Evolutionary conservation across 2,888 invertebrate species (phyloP).

Genomic region (Drosophila cognata): DNA sequence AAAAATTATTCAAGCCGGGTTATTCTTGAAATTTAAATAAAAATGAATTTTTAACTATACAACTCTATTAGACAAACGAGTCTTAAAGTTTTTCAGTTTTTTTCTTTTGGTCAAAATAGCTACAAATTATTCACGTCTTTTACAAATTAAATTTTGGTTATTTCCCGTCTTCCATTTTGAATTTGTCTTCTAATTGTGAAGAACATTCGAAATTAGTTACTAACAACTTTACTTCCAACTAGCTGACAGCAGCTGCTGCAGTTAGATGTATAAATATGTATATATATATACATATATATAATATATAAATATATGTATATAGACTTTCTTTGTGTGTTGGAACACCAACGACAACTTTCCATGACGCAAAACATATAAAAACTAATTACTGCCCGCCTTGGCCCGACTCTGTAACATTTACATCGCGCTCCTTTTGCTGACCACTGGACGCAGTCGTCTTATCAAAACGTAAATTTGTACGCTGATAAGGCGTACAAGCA

Average conservation of each 20-base stretch:
- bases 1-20: background rate
- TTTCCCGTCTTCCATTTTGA: background rate
- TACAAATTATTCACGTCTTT: background rate
- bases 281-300: background rate
- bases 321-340: constrained; percentile 15
- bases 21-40: background rate
- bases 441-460: constrained; percentile 43
- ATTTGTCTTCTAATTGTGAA: background rate
- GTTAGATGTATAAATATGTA: background rate
- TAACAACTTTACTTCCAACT: background rate
- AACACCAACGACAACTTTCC: constrained; percentile 13
- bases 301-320: background rate
- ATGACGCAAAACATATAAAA: constrained; percentile 30
- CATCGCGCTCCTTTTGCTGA: constrained; percentile 47
- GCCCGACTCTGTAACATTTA: constrained; percentile 10
- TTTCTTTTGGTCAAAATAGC: background rate
- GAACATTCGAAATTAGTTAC: background rate
- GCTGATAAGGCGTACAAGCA: constrained; percentile 65
- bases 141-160: background rate
- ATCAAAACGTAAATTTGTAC: constrained; percentile 79
- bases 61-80: background rate
- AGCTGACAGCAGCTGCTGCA: background rate
- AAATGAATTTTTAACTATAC: background rate
- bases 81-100: background rate
- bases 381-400: constrained; percentile 41